Evolutionary conservation across 2,797 vertebrate species (phyloP).

Genomic region (Gadopsis marmoratus): DNA sequence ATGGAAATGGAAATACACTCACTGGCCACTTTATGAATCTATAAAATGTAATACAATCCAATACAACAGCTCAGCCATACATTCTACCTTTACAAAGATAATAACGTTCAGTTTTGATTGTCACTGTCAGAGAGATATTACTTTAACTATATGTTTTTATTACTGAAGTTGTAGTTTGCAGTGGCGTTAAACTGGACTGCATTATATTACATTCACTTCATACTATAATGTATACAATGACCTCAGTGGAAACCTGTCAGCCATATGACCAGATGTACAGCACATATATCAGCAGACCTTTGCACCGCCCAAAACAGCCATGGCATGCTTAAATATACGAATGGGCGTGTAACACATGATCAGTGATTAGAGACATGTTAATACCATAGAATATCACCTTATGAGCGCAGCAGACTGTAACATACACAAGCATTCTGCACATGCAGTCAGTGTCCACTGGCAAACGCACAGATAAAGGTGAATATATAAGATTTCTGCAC

Average conservation of each 20-base stretch:
- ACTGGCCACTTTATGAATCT: not conserved
- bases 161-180: not conserved
- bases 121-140: not conserved
- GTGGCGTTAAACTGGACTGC: not conserved
- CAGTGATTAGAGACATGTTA: constrained; percentile 67
- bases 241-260: too few relatives aligned
- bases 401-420: constrained; percentile 65
- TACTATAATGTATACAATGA: too few relatives aligned
- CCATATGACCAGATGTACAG: constrained; percentile 43
- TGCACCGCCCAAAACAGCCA: constrained; percentile 51
- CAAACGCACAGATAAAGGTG: not conserved
- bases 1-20: not conserved
- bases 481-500: not conserved
- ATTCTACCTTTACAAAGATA: not conserved
- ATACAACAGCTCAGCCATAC: not conserved
- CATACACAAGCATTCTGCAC: constrained; percentile 19
- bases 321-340: constrained; percentile 79
- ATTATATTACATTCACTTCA: not conserved
- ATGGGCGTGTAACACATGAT: constrained; percentile 46
- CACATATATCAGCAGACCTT: constrained; percentile 46
- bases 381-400: constrained; percentile 51
- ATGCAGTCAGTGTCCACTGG: not conserved
- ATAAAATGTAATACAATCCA: not conserved
- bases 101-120: not conserved
- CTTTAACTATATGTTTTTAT: not conserved